A percentile compares a stretch with the other conserved stretches of the same genome.
Conservation (phyloP, 2,888 invertebrate genomes). For the Erebia palarica region DNA sequence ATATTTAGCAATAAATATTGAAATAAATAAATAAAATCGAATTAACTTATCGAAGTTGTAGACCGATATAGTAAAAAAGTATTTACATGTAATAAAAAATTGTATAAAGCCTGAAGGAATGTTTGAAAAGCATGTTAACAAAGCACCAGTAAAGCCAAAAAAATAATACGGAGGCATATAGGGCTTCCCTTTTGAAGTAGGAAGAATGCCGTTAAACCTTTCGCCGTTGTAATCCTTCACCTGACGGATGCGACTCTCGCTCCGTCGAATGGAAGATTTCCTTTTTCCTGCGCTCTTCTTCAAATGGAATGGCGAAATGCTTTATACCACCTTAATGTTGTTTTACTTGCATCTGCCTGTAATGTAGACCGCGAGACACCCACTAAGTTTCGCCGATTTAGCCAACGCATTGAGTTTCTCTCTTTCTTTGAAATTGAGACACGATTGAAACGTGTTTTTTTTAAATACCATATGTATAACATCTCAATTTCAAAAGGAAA, state of each 20-base stretch:
- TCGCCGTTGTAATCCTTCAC: slow-evolving; percentile 39
- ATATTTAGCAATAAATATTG: too few relatives aligned
- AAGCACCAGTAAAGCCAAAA: slow-evolving; percentile 23
- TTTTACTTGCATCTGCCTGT: background rate
- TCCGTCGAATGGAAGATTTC: slow-evolving; percentile 33
- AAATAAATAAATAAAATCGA: too few relatives aligned
- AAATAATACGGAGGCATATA: slow-evolving; percentile 17
- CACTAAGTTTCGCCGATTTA: background rate
- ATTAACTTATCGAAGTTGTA: too few relatives aligned
- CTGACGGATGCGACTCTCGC: slow-evolving; percentile 35
- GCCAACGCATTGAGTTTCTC: too few relatives aligned
- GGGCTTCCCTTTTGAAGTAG: slow-evolving; percentile 29
- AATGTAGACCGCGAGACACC: background rate
- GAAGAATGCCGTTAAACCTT: slow-evolving; percentile 37
- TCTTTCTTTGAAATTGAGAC: too few relatives aligned
- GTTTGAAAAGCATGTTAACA: background rate
- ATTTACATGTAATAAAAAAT: background rate
- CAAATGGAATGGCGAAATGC: background rate
- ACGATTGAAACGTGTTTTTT: too few relatives aligned
- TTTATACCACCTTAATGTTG: slow-evolving; percentile 13
- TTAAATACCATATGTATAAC: too few relatives aligned
- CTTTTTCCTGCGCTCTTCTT: slow-evolving; percentile 28
- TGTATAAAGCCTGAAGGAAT: background rate
- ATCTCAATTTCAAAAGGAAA: too few relatives aligned
- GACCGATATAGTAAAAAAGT: too few relatives aligned